Percentiles rank a stretch among this genome's conserved stretches.
Evolutionary conservation across 2,113 vertebrate species (phyloP).

Genomic region (Equus przewalskii): DNA sequence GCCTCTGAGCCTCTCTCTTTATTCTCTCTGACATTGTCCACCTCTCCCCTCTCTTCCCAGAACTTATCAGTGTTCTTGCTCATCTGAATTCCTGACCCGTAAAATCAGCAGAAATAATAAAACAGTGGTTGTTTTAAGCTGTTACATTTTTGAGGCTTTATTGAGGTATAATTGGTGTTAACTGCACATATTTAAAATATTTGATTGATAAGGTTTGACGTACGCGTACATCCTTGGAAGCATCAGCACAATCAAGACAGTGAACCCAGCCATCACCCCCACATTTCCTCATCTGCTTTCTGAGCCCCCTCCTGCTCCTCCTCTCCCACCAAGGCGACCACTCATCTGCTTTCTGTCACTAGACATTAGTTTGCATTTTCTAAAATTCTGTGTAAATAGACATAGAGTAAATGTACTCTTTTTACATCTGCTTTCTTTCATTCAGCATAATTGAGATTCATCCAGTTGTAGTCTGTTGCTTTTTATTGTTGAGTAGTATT

Average conservation of each 20-base stretch:
- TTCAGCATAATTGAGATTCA: not conserved
- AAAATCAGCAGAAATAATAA: not conserved
- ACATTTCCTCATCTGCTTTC: not conserved
- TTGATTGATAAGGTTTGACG: not conserved
- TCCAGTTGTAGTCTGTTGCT: not conserved
- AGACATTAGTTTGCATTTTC: not conserved
- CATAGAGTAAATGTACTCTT: not conserved
- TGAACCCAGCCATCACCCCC: not conserved
- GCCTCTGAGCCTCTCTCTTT: not conserved
- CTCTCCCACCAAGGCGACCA: not conserved
- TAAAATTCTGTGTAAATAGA: not conserved
- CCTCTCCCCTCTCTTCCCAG: not conserved
- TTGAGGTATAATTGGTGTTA: not conserved
- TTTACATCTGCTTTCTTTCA: not conserved
- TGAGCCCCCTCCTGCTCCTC: not conserved
- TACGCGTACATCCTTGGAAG: not conserved
- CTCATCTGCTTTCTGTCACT: not conserved
- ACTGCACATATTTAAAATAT: not conserved
- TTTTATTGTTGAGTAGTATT: not conserved
- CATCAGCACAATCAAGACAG: not conserved
- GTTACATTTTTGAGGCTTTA: not conserved
- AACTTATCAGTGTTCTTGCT: not conserved
- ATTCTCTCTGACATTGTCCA: not conserved
- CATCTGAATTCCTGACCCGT: not conserved
- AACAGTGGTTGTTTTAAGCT: not conserved